A percentile compares a stretch with the other conserved stretches of the same genome.
Evolutionary conservation across 2,888 invertebrate genomes (phyloP).

Genomic region (Lycophotia porphyrea): DNA sequence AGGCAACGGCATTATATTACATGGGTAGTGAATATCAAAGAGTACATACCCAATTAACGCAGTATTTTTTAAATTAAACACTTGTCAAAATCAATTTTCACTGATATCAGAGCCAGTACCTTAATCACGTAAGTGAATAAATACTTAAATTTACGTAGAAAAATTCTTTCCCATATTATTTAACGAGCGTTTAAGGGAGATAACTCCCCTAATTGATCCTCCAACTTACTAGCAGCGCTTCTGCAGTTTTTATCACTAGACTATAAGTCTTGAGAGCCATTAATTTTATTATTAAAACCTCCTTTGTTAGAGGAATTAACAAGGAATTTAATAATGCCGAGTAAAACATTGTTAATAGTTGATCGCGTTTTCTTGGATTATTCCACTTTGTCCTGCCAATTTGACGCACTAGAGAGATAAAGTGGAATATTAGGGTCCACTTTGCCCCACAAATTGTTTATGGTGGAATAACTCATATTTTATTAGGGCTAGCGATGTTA

Average conservation of each 20-base stretch:
- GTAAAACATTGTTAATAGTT: conserved; percentile 38
- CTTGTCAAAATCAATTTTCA: neutral
- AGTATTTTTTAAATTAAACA: neutral
- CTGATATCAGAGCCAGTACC: neutral
- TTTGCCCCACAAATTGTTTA: neutral
- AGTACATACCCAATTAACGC: neutral
- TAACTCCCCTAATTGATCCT: conserved; percentile 44
- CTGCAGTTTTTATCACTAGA: conserved; percentile 48
- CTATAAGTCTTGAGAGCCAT: conserved; percentile 38
- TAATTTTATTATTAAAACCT: conserved; percentile 57
- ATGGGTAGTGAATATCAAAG: neutral
- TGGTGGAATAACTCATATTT: neutral
- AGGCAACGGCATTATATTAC: too few relatives aligned
- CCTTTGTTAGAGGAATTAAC: conserved; percentile 52
- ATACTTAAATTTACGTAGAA: neutral
- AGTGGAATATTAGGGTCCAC: neutral
- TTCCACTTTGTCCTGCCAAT: neutral
- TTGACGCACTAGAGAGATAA: neutral
- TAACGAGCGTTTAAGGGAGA: conserved; percentile 32
- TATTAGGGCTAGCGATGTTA: neutral
- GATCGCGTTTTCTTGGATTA: conserved; percentile 8
- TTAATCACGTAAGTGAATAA: neutral
- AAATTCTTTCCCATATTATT: conserved; percentile 28
- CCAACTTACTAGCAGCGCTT: conserved; percentile 19
- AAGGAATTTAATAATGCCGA: conserved; percentile 56